phyloP scores from a whole-genome alignment of 2,113 vertebrate genomes.

The Sakesphorus luctuosus region DNA sequence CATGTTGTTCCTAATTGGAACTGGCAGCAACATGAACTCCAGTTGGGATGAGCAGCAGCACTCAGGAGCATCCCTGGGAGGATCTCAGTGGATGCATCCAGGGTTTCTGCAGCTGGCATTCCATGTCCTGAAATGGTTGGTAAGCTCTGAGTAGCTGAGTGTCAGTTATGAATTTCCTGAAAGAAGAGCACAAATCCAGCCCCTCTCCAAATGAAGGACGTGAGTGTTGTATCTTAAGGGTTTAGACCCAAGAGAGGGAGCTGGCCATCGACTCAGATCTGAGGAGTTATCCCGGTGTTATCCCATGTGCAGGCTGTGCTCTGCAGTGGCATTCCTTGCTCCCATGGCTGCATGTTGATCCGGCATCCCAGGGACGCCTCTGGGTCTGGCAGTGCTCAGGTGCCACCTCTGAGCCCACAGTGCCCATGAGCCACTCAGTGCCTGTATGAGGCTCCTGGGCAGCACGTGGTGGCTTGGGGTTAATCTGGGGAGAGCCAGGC shows the following conservation, averaged over 20 bases:
- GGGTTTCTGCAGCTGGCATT: background rate
- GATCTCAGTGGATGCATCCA: background rate
- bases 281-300: rapidly evolving
- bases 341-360: background rate
- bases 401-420: background rate
- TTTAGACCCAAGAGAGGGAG: background rate
- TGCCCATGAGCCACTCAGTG: rapidly evolving
- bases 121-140: rapidly evolving
- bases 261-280: background rate
- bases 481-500: background rate
- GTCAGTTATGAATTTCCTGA: background rate
- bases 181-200: background rate
- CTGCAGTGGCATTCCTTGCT: background rate
- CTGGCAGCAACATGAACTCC: background rate
- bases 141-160: background rate
- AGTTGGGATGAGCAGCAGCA: rapidly evolving
- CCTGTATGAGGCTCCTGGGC: too few relatives aligned
- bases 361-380: rapidly evolving
- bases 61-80: background rate
- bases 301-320: rapidly evolving
- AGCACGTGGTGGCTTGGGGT: rapidly evolving
- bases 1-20: rapidly evolving
- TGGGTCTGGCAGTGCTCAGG: background rate
- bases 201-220: rapidly evolving
- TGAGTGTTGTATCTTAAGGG: background rate